These are phyloP conservation scores for Crossoptilon crossoptilon DNA, from an alignment of 2,797 vertebrate species.

Conservation along the genomic window DNA sequence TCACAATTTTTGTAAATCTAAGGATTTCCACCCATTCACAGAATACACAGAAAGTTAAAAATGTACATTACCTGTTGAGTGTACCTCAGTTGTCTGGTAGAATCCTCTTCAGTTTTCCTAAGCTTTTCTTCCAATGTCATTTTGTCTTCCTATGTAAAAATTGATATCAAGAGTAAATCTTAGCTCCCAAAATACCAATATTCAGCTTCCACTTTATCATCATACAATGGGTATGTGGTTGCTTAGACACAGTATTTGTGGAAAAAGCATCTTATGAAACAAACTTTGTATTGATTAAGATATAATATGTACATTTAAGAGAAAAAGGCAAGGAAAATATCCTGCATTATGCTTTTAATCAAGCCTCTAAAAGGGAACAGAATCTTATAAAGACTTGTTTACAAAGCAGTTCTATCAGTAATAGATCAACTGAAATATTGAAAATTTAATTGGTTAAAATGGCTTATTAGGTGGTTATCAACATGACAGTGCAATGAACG, in stretches of 20 bases:
- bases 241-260: not conserved
- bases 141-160: constrained; percentile 87
- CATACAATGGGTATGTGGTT: not conserved
- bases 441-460: not conserved
- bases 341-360: not conserved
- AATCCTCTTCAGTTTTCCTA: constrained; percentile 88
- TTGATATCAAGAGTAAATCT: not conserved
- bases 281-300: not conserved
- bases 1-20: not conserved
- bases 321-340: not conserved
- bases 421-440: not conserved
- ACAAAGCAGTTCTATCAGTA: not conserved
- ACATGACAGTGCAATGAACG: not conserved
- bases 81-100: constrained; percentile 87
- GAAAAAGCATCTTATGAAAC: not conserved
- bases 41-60: not conserved
- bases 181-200: not conserved
- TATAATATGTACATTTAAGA: not conserved
- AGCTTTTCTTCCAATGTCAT: constrained; percentile 84
- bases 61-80: constrained; percentile 86
- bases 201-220: not conserved
- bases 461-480: not conserved
- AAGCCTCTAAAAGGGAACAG: not conserved
- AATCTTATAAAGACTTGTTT: not conserved
- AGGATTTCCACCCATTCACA: not conserved